A percentile compares a stretch with the other conserved stretches of the same genome.
Evolutionary conservation across 1,140 invertebrate species (phyloP).

Genomic region (Brachionus rubens): DNA sequence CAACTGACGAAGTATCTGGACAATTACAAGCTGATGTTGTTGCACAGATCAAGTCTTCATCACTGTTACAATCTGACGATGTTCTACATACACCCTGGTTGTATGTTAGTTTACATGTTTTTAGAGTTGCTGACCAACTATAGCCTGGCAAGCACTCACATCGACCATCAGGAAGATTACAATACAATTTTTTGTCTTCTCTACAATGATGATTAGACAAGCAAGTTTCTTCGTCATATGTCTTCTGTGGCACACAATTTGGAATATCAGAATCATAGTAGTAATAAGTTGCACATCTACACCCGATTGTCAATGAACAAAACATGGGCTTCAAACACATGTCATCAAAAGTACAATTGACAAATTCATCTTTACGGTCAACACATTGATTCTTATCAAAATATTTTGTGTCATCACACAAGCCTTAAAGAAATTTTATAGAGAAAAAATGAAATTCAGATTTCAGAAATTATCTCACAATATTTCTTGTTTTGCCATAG

Average conservation of each 20-base stretch:
- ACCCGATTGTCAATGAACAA: background rate
- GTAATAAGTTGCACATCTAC: background rate
- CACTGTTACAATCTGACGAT: no score
- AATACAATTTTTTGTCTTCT: background rate
- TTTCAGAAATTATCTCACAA: background rate
- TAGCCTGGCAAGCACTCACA: no score
- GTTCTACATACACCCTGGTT: no score
- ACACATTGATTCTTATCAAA: background rate
- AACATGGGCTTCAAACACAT: slow-evolving; percentile 7
- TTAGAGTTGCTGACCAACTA: no score
- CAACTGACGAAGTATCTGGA: background rate
- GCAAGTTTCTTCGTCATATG: background rate
- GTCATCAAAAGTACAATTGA: background rate
- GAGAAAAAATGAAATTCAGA: background rate
- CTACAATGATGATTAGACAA: background rate
- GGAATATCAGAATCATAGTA: background rate
- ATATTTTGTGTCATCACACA: background rate
- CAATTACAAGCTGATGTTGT: no score
- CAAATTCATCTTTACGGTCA: background rate
- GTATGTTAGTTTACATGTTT: no score
- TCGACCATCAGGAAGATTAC: background rate
- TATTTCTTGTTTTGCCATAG: background rate
- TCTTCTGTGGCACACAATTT: background rate
- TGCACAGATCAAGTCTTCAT: no score
- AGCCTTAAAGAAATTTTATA: background rate